phyloP scores from a whole-genome alignment of 92 coral and sea anemone species.

The Palythoa grandiflora region DNA sequence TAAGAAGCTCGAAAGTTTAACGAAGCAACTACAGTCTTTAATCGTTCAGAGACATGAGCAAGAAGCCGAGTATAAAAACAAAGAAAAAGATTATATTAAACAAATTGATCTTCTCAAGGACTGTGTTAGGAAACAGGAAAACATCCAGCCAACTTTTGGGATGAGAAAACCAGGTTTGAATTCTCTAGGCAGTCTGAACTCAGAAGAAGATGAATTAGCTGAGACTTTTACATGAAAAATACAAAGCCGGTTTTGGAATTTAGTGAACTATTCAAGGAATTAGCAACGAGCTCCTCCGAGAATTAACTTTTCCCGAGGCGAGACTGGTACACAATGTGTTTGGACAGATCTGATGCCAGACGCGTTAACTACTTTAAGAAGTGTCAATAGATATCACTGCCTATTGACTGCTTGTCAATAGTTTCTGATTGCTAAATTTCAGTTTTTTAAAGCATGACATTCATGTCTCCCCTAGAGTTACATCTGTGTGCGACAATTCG shows the following conservation, averaged over 20 bases:
- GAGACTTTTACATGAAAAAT: constrained; percentile 7
- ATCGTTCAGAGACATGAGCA: constrained; percentile 70
- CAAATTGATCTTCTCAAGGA: constrained; percentile 57
- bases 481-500: no score
- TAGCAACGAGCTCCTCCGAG: neutral
- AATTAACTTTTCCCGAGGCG: neutral
- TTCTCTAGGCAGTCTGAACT: constrained; percentile 81
- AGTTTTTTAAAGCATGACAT: no score
- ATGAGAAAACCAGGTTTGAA: constrained; percentile 63
- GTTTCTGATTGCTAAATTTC: no score
- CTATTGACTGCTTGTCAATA: neutral
- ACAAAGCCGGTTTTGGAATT: constrained; percentile 7
- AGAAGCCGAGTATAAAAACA: constrained; percentile 44
- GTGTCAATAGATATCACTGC: neutral
- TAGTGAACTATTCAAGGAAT: constrained; percentile 35
- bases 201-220: constrained; percentile 58
- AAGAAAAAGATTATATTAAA: constrained; percentile 57
- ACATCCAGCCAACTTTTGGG: constrained; percentile 36
- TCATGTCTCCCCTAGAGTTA: no score
- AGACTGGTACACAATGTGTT: neutral
- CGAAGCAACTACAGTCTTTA: constrained; percentile 80
- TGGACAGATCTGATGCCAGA: neutral
- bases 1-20: constrained; percentile 78
- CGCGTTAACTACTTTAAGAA: neutral
- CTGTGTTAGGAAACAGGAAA: constrained; percentile 33